Conservation (phyloP, 2,888 invertebrate genomes). For the Osmoderma eremita region DNA sequence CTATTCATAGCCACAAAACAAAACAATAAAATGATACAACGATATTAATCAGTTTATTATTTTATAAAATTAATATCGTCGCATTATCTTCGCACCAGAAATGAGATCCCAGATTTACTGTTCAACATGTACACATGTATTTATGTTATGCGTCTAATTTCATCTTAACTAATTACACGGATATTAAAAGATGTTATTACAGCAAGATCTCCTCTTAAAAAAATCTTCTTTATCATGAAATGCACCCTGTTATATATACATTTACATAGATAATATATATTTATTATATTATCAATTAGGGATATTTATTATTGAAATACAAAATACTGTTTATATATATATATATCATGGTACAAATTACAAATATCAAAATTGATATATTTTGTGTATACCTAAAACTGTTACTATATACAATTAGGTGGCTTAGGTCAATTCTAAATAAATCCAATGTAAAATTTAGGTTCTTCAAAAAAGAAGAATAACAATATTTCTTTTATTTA, state of each 20-base stretch:
- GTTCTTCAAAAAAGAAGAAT: background rate
- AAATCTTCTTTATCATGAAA: conserved; percentile 5
- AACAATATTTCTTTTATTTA: background rate
- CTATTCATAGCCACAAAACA: conserved; percentile 9
- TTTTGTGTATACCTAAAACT: background rate
- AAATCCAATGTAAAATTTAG: background rate
- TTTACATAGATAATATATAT: no score
- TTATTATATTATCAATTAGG: background rate
- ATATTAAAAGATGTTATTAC: background rate
- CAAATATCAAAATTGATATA: conserved; percentile 18
- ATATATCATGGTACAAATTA: conserved; percentile 4
- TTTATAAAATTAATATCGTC: conserved; percentile 1
- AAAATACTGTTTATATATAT: conserved; percentile 29
- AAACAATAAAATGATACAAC: conserved; percentile 15
- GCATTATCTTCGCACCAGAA: conserved; percentile 15
- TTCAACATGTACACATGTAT: background rate
- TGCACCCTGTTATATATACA: conserved; percentile 23
- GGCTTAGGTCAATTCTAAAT: no score
- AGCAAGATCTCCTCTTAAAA: background rate
- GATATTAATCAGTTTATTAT: background rate
- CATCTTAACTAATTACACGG: background rate
- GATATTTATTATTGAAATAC: conserved; percentile 10
- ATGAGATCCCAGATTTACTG: conserved; percentile 23
- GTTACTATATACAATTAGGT: background rate
- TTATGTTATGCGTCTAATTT: no score